Conservation (phyloP, 2,113 vertebrate species). For the Brachirus orientalis region DNA sequence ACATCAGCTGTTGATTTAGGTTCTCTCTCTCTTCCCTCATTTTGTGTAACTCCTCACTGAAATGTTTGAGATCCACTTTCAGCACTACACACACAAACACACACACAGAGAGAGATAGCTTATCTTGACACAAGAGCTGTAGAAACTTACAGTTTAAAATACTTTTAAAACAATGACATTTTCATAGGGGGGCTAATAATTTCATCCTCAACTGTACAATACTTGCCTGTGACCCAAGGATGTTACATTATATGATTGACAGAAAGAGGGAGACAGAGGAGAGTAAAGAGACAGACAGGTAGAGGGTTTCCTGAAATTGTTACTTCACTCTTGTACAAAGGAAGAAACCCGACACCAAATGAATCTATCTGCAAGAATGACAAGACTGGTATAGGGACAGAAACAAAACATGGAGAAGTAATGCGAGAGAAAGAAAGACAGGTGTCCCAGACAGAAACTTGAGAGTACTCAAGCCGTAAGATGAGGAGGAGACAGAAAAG, state of each 20-base stretch:
- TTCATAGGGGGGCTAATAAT: too few species aligned
- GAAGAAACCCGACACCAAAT: conserved; percentile 29
- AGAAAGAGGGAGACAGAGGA: conserved; percentile 8
- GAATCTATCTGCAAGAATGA: conserved; percentile 29
- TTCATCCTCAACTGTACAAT: too few species aligned
- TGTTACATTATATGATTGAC: conserved; percentile 38
- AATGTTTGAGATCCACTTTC: conserved; percentile 78
- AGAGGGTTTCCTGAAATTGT: conserved; percentile 22
- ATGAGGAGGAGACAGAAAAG: conserved; percentile 14
- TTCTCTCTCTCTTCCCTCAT: conserved; percentile 75
- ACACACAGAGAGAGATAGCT: conserved; percentile 23
- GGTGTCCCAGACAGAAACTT: conserved; percentile 25
- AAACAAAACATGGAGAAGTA: conserved; percentile 15
- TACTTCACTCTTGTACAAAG: conserved; percentile 33
- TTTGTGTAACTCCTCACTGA: conserved; percentile 81
- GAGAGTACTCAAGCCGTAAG: conserved; percentile 13
- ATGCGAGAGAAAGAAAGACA: conserved; percentile 26
- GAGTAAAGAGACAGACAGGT: conserved; percentile 4
- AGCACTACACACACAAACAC: conserved; percentile 81
- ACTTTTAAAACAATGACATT: too few species aligned
- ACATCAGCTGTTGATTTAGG: conserved; percentile 83
- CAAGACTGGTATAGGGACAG: conserved; percentile 15
- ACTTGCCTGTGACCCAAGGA: conserved; percentile 40
- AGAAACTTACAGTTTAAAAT: conserved; percentile 22
- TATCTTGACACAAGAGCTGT: conserved; percentile 21